phyloP scores from a whole-genome alignment of 2,797 vertebrate genomes.

The Enteromius paludinosus region DNA sequence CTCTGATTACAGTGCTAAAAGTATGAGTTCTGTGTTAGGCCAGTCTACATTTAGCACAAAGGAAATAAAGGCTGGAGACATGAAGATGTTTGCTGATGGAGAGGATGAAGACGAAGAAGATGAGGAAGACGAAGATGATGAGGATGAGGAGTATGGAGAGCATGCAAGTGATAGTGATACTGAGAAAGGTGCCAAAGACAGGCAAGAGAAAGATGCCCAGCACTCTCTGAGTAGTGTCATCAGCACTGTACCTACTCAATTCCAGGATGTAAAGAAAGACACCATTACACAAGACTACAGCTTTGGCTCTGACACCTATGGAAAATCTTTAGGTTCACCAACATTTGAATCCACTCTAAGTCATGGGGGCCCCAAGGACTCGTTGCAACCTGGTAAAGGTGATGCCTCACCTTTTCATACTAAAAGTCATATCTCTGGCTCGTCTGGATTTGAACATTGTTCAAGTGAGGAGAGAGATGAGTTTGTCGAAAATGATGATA shows the following conservation, averaged over 20 bases:
- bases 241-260: conserved; percentile 66
- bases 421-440: conserved; percentile 64
- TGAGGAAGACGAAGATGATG: conserved; percentile 72
- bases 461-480: conserved; percentile 69
- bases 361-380: conserved; percentile 58
- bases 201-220: conserved; percentile 85
- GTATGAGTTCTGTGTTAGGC: conserved; percentile 42
- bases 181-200: conserved; percentile 91
- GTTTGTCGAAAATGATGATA: conserved; percentile 56
- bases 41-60: conserved; percentile 69
- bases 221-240: conserved; percentile 66
- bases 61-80: conserved; percentile 71
- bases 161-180: conserved; percentile 81
- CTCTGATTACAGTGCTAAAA: conserved; percentile 64
- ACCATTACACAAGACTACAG: conserved; percentile 55
- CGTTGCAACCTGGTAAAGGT: conserved; percentile 48
- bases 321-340: conserved; percentile 58
- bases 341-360: conserved; percentile 51
- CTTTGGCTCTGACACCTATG: conserved; percentile 70
- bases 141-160: conserved; percentile 76
- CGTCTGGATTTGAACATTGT: conserved; percentile 72
- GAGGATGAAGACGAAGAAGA: conserved; percentile 78
- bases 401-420: conserved; percentile 52
- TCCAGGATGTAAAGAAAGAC: conserved; percentile 59
- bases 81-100: conserved; percentile 79